Evolutionary conservation across 2,113 vertebrate species (phyloP), one percentile per base, ranked within the genome.

Genomic region (Forbesichthys agassizii): DNA sequence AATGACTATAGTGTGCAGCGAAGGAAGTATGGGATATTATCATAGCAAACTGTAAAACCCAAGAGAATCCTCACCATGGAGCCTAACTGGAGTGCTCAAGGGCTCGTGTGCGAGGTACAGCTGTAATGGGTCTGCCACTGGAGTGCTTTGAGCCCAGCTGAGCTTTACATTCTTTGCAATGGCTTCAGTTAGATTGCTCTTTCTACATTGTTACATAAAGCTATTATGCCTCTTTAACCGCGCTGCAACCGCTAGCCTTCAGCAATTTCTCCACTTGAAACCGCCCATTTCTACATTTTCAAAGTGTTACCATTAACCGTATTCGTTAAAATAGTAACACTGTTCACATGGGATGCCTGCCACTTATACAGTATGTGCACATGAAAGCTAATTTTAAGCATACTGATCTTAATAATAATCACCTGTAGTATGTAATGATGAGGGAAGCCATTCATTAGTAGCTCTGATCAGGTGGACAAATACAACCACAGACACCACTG

Each of bases 201-300:
- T 51, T 42, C 62, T 66, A 69, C 46, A 52, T 6, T 12, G 68
- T 84, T 84, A 85, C 74, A 79, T 86, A 88, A 90, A 84, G 70
- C 77, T 74, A 64, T 78, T 81, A 71, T 56, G 64, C 78, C 57
- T 67, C 66, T 79, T 62, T 69, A 57, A 54, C 49, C 64, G 60
- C 77, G 67, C 70, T 67, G 72, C 11, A 73, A 70, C 68, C 47
- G 51, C 61, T 66, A 48, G 75, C 87, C 80, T 68, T 76, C 52
- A 81, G 88, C 84, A 71, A 36, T 68, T 61, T 53, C 60, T 48
- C 69, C 74, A 74, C 71, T 84, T 81, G 65, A 67, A 73, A 46
- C 20, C 55, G 36, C 68, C 47, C 61, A 64, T 79, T 79, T 77
- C 64, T 14, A 48, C 27, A 27, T 27, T 27, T 27, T 2, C 27